These are phyloP conservation scores for Vireo altiloquus DNA, from an alignment of 2,113 vertebrate species.

Conservation along the genomic window DNA sequence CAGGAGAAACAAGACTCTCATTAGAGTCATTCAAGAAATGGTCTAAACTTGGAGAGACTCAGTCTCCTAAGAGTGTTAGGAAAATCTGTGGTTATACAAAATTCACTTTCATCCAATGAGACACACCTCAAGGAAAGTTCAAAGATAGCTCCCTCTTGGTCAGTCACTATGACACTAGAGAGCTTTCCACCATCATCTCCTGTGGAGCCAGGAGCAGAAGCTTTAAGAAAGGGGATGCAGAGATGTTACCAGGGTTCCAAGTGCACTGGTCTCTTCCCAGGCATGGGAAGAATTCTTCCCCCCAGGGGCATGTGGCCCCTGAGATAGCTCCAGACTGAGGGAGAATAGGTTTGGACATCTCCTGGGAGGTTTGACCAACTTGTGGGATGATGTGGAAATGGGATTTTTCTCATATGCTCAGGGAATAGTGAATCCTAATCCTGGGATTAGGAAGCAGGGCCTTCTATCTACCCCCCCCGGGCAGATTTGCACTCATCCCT, in stretches of 20 bases:
- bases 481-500: not conserved
- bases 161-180: not conserved
- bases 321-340: not conserved
- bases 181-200: not conserved
- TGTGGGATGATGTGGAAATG: not conserved
- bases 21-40: not conserved
- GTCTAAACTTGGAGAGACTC: not conserved
- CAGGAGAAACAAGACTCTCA: not conserved
- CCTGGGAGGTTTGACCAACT: not conserved
- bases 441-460: not conserved
- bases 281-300: not conserved
- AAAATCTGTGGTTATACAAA: not conserved
- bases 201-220: not conserved
- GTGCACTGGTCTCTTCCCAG: not conserved
- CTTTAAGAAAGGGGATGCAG: not conserved
- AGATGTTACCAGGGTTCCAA: not conserved
- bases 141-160: not conserved
- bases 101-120: not conserved
- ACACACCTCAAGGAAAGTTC: not conserved
- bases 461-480: too few species aligned
- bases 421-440: not conserved
- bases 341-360: not conserved
- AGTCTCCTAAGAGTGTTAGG: not conserved
- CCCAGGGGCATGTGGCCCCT: not conserved
- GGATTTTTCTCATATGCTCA: not conserved